Evolutionary conservation across 2,797 vertebrate genomes (phyloP).

Genomic region (Danio aesculapii): DNA sequence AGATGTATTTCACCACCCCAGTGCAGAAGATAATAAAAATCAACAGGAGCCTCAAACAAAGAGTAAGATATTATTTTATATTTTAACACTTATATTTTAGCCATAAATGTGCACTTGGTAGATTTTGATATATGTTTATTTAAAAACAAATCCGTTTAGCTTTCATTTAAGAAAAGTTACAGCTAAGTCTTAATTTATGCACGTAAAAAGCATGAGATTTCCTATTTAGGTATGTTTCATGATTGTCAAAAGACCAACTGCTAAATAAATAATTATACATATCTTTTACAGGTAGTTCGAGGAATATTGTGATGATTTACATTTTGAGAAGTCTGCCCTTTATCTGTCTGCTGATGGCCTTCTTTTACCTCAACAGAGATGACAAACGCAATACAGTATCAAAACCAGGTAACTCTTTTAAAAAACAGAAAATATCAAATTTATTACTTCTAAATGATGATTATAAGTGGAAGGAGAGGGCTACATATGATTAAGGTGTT

Average conservation of each 20-base stretch:
- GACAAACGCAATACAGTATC: not conserved
- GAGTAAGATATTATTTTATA: not conserved
- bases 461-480: no score
- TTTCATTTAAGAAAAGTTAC: no score
- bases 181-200: no score
- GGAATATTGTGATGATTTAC: not conserved
- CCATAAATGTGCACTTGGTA: no score
- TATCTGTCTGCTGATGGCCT: conserved; percentile 7
- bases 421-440: not conserved
- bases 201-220: no score
- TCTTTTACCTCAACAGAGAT: conserved; percentile 30
- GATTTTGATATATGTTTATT: no score
- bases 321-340: conserved; percentile 36
- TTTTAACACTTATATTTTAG: no score
- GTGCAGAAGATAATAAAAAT: not conserved
- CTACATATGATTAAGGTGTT: no score
- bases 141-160: no score
- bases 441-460: no score
- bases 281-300: not conserved
- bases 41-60: not conserved
- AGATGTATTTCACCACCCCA: not conserved
- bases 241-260: not conserved
- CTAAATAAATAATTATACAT: not conserved
- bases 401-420: conserved; percentile 14
- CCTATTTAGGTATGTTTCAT: not conserved